phyloP scores from a whole-genome alignment of 2,797 vertebrate species.

The Leptodactylus fallax region DNA sequence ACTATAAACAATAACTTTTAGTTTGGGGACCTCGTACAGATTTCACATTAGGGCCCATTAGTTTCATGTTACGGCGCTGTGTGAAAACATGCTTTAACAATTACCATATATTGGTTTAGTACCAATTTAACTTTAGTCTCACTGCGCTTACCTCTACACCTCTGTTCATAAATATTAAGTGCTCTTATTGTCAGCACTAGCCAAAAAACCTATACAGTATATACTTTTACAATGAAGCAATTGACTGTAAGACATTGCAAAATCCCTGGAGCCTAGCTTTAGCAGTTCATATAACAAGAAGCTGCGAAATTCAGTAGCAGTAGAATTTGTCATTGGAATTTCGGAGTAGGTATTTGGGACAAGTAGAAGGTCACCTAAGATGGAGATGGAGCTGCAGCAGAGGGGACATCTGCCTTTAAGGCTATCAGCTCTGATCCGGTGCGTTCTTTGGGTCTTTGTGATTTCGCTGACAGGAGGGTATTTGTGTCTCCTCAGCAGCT shows the following conservation, averaged over 20 bases:
- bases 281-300: neutral
- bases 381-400: neutral
- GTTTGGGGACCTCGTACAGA: too few relatives aligned
- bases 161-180: too few relatives aligned
- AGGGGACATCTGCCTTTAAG: slow-evolving; percentile 19
- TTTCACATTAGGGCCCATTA: too few relatives aligned
- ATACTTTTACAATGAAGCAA: neutral
- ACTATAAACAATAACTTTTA: too few relatives aligned
- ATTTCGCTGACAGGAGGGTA: slow-evolving; percentile 42
- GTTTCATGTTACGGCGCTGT: too few relatives aligned
- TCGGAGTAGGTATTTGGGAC: slow-evolving; percentile 18
- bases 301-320: neutral
- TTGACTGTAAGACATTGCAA: neutral
- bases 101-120: too few relatives aligned
- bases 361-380: slow-evolving; percentile 13
- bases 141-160: too few relatives aligned
- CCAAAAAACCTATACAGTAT: neutral
- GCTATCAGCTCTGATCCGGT: neutral
- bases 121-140: too few relatives aligned
- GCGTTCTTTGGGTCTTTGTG: slow-evolving; percentile 19
- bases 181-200: too few relatives aligned
- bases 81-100: too few relatives aligned
- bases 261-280: neutral
- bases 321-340: neutral
- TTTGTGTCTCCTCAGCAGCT: slow-evolving; percentile 51